phyloP scores from a whole-genome alignment of 2,888 invertebrate genomes.

The Melieria crassipennis region DNA sequence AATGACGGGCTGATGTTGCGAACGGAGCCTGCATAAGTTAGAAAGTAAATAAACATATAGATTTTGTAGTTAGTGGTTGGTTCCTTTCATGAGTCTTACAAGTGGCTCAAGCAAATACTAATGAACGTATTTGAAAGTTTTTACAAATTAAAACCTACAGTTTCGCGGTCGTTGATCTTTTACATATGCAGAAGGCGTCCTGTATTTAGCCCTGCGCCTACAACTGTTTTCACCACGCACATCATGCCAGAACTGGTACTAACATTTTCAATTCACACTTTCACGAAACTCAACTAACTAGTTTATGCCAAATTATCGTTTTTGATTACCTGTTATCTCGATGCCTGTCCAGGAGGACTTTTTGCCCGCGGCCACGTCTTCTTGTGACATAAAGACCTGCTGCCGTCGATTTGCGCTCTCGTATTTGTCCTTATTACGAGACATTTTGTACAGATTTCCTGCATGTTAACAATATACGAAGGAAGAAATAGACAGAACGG shows the following conservation, averaged over 20 bases:
- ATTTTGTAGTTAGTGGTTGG: too few relatives aligned
- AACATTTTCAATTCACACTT: too few relatives aligned
- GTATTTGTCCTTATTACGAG: conserved; percentile 90
- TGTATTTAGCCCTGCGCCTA: too few relatives aligned
- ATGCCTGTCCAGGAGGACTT: conserved; percentile 92
- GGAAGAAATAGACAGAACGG: background rate
- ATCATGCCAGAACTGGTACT: too few relatives aligned
- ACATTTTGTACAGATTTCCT: conserved; percentile 69
- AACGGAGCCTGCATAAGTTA: conserved; percentile 79
- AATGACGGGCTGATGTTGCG: conserved; percentile 91
- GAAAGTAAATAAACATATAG: background rate
- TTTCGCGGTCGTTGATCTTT: too few relatives aligned
- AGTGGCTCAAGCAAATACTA: too few relatives aligned
- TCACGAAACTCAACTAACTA: background rate
- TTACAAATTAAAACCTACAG: too few relatives aligned
- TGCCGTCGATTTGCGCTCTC: conserved; percentile 83
- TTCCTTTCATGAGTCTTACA: too few relatives aligned
- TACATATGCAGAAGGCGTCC: too few relatives aligned
- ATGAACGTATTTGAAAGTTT: too few relatives aligned
- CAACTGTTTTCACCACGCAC: too few relatives aligned
- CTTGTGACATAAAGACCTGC: conserved; percentile 91
- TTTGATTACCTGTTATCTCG: conserved; percentile 78
- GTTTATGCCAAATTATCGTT: background rate
- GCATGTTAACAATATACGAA: conserved; percentile 22
- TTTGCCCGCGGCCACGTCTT: conserved; percentile 91